Percentiles rank a stretch among this genome's conserved stretches.
These are phyloP conservation scores for Mustela nigripes DNA, from an alignment of 2,113 vertebrate genomes.

Conservation along the genomic window DNA sequence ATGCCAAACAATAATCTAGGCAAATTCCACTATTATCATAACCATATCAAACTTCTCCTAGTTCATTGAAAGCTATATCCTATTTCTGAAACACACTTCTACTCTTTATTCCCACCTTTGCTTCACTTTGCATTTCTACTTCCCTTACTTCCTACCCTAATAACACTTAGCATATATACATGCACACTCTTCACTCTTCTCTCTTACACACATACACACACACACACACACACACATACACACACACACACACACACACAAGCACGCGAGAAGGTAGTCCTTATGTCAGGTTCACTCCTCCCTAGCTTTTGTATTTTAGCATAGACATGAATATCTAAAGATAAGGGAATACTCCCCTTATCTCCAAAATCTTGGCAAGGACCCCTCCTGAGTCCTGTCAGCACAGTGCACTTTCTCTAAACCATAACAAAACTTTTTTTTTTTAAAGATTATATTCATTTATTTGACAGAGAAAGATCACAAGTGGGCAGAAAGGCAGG, in stretches of 20 bases:
- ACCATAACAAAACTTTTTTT: not conserved
- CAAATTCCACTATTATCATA: not conserved
- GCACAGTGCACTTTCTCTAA: not conserved
- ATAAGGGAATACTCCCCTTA: not conserved
- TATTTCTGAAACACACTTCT: not conserved
- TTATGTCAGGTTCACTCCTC: not conserved
- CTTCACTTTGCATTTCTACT: not conserved
- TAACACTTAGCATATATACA: not conserved
- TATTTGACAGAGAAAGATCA: too few species aligned
- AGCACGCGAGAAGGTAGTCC: not conserved
- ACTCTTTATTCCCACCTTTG: not conserved
- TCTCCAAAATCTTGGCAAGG: not conserved
- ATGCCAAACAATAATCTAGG: not conserved
- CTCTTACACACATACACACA: not conserved
- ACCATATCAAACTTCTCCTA: not conserved
- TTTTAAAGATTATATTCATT: too few species aligned
- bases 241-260: too few species aligned
- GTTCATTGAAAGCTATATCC: not conserved
- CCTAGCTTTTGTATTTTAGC: not conserved
- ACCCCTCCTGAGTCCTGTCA: not conserved
- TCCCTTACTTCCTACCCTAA: not conserved
- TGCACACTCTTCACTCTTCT: too few species aligned
- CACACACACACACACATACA: too few species aligned
- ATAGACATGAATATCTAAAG: not conserved
- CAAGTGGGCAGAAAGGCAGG: too few species aligned